Conservation (phyloP, 2,113 vertebrate genomes). For the Pseudonaja textilis region DNA sequence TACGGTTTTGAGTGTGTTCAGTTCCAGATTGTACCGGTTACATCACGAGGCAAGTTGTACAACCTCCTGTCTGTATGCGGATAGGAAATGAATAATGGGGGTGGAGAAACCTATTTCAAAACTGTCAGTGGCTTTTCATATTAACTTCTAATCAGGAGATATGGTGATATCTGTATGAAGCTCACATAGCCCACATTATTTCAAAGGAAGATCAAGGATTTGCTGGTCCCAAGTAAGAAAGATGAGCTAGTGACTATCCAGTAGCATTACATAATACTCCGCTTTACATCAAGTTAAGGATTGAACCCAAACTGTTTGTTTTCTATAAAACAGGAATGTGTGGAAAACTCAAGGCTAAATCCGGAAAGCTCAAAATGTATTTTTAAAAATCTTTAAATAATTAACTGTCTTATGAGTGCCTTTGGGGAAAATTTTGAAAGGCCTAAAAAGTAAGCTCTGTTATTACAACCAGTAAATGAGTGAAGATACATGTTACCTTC, state of each 20-base stretch:
- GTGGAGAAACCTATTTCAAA: neutral
- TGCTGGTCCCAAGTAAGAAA: neutral
- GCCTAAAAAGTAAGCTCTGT: neutral
- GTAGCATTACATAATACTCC: neutral
- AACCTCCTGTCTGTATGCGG: too few relatives aligned
- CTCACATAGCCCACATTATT: neutral
- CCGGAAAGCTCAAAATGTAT: neutral
- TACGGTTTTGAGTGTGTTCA: too few relatives aligned
- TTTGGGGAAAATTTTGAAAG: conserved; percentile 1
- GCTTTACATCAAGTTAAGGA: neutral
- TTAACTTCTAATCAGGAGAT: neutral
- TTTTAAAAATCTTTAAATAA: conserved; percentile 11
- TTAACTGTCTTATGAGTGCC: conserved; percentile 4
- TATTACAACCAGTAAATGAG: neutral
- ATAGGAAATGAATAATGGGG: neutral
- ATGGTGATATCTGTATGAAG: neutral
- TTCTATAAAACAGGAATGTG: neutral
- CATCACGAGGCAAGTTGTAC: too few relatives aligned
- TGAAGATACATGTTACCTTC: neutral
- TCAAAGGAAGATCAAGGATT: neutral
- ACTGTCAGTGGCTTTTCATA: neutral
- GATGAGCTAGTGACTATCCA: neutral
- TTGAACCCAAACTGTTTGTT: neutral
- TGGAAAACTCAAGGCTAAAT: neutral
- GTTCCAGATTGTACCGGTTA: too few relatives aligned